Conservation (phyloP, 53 echinoderm and acorn worm species). For the Luidia sarsii region DNA sequence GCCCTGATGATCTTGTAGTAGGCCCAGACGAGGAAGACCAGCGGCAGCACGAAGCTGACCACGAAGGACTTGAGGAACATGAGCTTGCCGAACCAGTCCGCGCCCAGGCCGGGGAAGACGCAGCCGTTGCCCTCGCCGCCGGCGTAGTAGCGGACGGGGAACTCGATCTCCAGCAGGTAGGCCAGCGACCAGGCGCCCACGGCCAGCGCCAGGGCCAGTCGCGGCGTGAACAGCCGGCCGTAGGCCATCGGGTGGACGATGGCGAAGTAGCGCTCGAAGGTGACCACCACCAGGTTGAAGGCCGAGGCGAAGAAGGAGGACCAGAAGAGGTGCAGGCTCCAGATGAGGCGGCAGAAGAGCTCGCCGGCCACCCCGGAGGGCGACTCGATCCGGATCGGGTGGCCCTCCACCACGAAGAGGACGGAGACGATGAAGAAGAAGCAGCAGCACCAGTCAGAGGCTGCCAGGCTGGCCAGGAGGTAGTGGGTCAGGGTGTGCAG, state of each 20-base stretch:
- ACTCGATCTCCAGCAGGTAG: constrained; percentile 35
- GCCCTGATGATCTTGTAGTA: constrained; percentile 47
- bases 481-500: constrained; percentile 42
- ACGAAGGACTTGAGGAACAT: constrained; percentile 37
- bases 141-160: constrained; percentile 17
- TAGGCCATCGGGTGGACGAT: constrained; percentile 36
- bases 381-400: not conserved
- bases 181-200: constrained; percentile 17
- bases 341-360: constrained; percentile 37
- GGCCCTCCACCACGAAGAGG: constrained; percentile 33
- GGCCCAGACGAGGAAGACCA: constrained; percentile 46
- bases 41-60: constrained; percentile 28
- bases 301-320: constrained; percentile 40
- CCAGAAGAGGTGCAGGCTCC: constrained; percentile 45
- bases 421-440: constrained; percentile 16
- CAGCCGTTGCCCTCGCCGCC: not conserved
- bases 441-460: constrained; percentile 31
- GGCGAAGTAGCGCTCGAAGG: constrained; percentile 33
- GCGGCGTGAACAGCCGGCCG: constrained; percentile 17
- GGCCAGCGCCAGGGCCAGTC: constrained; percentile 15
- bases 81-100: constrained; percentile 41
- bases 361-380: constrained; percentile 3
- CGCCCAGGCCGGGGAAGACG: constrained; percentile 17
- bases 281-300: constrained; percentile 50
- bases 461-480: constrained; percentile 35